Evolutionary conservation across 23 tunicate species (phyloP), one percentile per base, ranked within the genome.

Genomic region (Diplosoma virens): DNA sequence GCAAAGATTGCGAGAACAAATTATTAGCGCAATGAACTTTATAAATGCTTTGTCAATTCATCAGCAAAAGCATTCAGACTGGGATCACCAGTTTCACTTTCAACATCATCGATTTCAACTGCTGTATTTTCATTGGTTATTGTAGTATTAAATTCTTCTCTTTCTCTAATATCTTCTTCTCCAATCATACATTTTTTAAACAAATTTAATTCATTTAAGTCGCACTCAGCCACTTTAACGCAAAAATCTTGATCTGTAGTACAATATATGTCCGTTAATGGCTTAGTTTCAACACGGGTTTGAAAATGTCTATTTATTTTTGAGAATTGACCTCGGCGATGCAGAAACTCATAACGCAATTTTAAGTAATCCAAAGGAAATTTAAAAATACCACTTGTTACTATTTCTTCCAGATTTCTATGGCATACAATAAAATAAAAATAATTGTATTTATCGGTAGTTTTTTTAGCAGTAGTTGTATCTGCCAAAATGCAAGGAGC

Each of bases 301-400:
- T 30, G 65, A 2, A 77, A 77, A 73, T 80, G 79, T 41, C 84
- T 63, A 48, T 69, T 71, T 0, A 67, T 30, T 2, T 33, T 48
- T 28, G 73, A 71, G 66, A 65, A 81, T 31, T 80, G 93, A 18
- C 93, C 86, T n/a, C 93, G 75, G 3, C 93, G 74, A 26, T 47
- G 31, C 24, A 87, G 47, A 66, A 87, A 87, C 47, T 52, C 28
- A 73, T 80, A 82, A 18, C 93, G 48, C 27, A 18, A 17, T 34
- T 50, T 34, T 20, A 84, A 45, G 41, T 76, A 78, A 21, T 53
- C 30, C 1, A 84, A 5, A 16, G 45, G 4, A 46, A 78, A 63
- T 11, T 32, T 30, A 25, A 83, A 25, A 17, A 75, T 34, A 36
- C 81, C 81, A 45, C 64, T 69, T 34, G 30, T 75, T 1, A 31